Percentiles rank a stretch among this genome's conserved stretches.
phyloP scores from a whole-genome alignment of 2,888 invertebrate species.

The Platerodrilus igneus region DNA sequence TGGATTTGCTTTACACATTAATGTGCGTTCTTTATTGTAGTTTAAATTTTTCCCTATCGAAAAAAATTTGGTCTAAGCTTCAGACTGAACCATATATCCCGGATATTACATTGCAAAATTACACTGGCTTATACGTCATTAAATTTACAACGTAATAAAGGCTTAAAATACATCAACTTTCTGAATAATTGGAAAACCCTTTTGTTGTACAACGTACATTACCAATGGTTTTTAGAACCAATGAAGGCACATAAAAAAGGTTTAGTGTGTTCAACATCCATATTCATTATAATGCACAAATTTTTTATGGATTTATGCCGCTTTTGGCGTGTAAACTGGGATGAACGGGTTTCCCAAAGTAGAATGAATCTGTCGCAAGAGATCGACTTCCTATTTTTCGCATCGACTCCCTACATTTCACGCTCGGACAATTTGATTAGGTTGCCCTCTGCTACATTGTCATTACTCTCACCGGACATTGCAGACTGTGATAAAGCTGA shows the following conservation, averaged over 20 bases:
- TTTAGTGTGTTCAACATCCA: slow-evolving; percentile 26
- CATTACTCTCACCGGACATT: slow-evolving; percentile 28
- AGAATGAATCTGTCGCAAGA: slow-evolving; percentile 36
- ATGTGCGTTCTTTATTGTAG: no score
- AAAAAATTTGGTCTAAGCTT: no score
- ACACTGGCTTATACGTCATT: no score
- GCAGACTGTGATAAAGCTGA: slow-evolving; percentile 28
- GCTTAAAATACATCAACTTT: no score
- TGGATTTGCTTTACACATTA: no score
- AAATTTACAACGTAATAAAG: no score
- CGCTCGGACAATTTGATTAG: slow-evolving; percentile 27
- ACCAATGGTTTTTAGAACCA: slow-evolving; percentile 15
- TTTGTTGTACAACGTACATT: no score
- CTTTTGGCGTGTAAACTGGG: slow-evolving; percentile 20
- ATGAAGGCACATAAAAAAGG: slow-evolving; percentile 17
- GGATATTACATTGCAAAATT: no score
- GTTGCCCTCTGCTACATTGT: slow-evolving; percentile 24
- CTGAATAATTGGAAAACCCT: no score
- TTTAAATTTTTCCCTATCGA: no score
- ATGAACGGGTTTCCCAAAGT: slow-evolving; percentile 26
- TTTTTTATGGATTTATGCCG: slow-evolving; percentile 30
- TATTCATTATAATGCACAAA: slow-evolving; percentile 35
- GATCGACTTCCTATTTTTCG: slow-evolving; percentile 33
- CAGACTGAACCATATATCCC: no score
- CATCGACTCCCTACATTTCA: slow-evolving; percentile 32